Percentiles rank a stretch among this genome's conserved stretches.
Conservation (phyloP, 1,140 invertebrate species). For the Aleiodes sp. region DNA sequence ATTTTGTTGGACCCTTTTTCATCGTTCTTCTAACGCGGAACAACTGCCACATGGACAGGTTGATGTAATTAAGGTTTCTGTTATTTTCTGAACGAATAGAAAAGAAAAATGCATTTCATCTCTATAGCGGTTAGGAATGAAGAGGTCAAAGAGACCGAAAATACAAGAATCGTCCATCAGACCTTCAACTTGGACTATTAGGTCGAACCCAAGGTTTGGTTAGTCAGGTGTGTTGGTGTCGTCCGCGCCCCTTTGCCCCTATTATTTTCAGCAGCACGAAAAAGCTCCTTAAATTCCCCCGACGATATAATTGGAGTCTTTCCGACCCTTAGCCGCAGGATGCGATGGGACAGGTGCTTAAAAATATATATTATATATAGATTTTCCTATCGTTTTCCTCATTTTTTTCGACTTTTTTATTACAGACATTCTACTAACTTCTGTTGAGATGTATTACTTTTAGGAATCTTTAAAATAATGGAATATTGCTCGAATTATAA, state of each 20-base stretch:
- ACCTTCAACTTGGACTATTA: background rate
- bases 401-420: background rate
- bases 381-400: background rate
- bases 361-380: too few species aligned
- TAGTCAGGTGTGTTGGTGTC: conserved; percentile 5
- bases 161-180: background rate
- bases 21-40: too few species aligned
- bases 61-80: background rate
- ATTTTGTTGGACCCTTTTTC: background rate
- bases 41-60: too few species aligned
- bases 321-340: background rate
- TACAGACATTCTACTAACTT: too few species aligned
- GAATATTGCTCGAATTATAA: too few species aligned
- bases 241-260: background rate
- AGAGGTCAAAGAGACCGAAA: background rate
- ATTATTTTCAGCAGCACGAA: background rate
- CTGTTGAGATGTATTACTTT: too few species aligned
- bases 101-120: background rate
- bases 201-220: background rate
- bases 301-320: background rate
- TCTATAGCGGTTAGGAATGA: background rate
- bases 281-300: background rate
- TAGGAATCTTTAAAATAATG: too few species aligned
- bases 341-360: background rate
- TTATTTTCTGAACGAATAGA: background rate